Percentiles rank a stretch among this genome's conserved stretches.
Evolutionary conservation across 2,888 invertebrate species (phyloP).

Genomic region (Tricholauxania praeusta): DNA sequence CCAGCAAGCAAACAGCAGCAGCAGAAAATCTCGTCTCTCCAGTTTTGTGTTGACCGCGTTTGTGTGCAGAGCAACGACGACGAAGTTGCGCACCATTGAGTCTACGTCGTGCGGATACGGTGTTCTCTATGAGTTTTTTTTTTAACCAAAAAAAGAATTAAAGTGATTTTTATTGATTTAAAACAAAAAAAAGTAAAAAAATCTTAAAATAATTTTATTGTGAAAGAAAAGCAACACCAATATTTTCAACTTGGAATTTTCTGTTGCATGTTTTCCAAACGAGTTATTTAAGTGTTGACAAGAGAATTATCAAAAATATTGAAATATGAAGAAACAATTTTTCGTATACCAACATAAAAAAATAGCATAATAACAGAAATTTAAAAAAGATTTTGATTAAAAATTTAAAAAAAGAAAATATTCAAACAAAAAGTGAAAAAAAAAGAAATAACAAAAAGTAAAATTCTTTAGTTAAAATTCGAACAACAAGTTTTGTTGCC

Average conservation of each 20-base stretch:
- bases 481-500: no score
- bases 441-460: neutral
- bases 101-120: conserved; percentile 7
- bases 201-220: neutral
- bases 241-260: neutral
- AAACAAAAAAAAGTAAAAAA: neutral
- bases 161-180: neutral
- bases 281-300: no score
- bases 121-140: neutral
- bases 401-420: neutral
- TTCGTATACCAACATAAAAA: neutral
- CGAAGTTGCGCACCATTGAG: conserved; percentile 55
- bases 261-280: neutral
- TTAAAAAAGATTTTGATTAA: neutral
- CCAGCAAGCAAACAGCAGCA: neutral
- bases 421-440: conserved; percentile 3
- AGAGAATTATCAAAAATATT: no score
- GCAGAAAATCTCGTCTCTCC: conserved; percentile 51
- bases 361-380: conserved; percentile 1
- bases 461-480: no score
- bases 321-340: neutral
- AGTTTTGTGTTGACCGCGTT: conserved; percentile 67
- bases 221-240: no score
- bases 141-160: neutral
- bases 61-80: conserved; percentile 54